These are phyloP conservation scores for Andricus quercusramuli DNA, from an alignment of 2,888 invertebrate species.

Conservation along the genomic window DNA sequence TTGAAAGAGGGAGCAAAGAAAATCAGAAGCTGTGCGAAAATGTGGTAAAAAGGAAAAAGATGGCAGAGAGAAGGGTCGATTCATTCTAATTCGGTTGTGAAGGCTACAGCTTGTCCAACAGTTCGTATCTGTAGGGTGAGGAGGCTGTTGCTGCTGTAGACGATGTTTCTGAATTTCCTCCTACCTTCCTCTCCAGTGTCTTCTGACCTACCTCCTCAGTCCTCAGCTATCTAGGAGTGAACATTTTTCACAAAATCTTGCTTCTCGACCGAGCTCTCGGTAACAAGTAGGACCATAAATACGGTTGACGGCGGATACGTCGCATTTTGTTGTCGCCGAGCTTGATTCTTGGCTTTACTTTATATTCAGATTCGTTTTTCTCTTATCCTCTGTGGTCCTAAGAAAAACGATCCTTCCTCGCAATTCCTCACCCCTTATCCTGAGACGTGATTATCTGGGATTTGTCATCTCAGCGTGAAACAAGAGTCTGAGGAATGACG, in stretches of 20 bases:
- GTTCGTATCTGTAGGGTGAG: slow-evolving; percentile 64
- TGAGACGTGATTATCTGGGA: slow-evolving; percentile 7
- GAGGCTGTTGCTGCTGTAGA: slow-evolving; percentile 51
- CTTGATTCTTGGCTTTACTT: slow-evolving; percentile 18
- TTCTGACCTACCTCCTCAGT: neutral
- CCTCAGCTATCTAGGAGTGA: slow-evolving; percentile 46
- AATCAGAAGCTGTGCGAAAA: slow-evolving; percentile 53
- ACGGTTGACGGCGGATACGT: slow-evolving; percentile 67
- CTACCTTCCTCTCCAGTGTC: slow-evolving; percentile 49
- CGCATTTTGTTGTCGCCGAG: slow-evolving; percentile 52
- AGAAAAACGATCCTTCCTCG: slow-evolving; percentile 26
- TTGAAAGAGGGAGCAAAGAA: slow-evolving; percentile 53
- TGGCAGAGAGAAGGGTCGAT: slow-evolving; percentile 65
- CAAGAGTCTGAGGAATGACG: neutral
- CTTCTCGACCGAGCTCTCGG: slow-evolving; percentile 57
- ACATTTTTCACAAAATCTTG: slow-evolving; percentile 63
- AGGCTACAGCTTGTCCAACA: slow-evolving; percentile 77
- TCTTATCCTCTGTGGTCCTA: neutral
- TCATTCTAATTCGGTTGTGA: slow-evolving; percentile 76
- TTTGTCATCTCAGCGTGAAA: slow-evolving; percentile 18
- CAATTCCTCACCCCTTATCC: neutral
- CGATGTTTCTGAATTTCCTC: slow-evolving; percentile 17
- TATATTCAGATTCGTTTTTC: slow-evolving; percentile 32
- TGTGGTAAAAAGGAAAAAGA: slow-evolving; percentile 45
- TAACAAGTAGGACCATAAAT: slow-evolving; percentile 71